phyloP scores from a whole-genome alignment of 2,113 vertebrate species.

The Dasypus novemcinctus region DNA sequence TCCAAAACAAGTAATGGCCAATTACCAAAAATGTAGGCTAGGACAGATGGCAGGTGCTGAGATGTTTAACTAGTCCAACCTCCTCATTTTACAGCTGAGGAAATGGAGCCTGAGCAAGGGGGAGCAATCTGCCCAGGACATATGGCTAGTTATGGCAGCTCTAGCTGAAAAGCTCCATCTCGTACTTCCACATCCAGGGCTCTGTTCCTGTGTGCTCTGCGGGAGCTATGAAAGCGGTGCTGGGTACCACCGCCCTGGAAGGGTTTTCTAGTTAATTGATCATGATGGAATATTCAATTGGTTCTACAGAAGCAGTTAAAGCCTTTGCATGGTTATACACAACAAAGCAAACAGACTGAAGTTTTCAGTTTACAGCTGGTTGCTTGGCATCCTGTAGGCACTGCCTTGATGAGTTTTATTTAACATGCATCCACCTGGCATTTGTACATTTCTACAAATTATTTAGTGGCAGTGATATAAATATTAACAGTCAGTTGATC shows the following conservation, averaged over 20 bases:
- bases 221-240: background rate
- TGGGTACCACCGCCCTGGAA: background rate
- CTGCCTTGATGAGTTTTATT: background rate
- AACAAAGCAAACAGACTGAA: background rate
- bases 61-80: background rate
- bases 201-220: background rate
- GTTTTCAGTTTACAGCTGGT: background rate
- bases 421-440: background rate
- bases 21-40: background rate
- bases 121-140: background rate
- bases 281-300: background rate
- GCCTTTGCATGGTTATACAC: background rate
- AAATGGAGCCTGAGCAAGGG: background rate
- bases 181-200: background rate
- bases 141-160: background rate
- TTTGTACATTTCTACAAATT: background rate
- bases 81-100: background rate
- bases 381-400: background rate
- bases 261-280: background rate
- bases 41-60: conserved; percentile 20
- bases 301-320: background rate
- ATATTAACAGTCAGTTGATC: background rate
- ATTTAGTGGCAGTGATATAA: background rate
- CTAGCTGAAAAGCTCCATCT: too few species aligned
- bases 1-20: background rate